Evolutionary conservation across 92 coral and sea anemone species (phyloP), one percentile per base, ranked within the genome.

Genomic region (Epizoanthus illoricatus): DNA sequence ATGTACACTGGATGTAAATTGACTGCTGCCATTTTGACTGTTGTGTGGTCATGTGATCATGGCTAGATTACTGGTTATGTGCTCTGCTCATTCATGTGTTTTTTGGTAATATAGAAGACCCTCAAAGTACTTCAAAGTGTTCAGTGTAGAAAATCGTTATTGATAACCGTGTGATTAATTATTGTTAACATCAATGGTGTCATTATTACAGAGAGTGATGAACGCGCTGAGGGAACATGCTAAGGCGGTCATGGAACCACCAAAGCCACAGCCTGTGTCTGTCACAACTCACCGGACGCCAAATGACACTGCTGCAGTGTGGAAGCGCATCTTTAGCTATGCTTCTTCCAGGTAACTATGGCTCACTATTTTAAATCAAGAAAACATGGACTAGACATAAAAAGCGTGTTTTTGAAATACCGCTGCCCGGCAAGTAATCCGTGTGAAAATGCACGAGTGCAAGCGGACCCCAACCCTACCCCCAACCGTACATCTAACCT

Each of bases 211-310:
- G 99, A 92, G 97, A 21, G 88, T 96, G 41, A 83, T 94, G 49
- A 62, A 71, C 21, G 95, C 99, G 5, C 64, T 96, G 16, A 85
- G 91, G 21, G 97, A 96, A 68, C 99, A 96, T 63, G 98, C 94
- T 10, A 91, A 94, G 84, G 96, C 99, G 9, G 90, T 96, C 42
- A 79, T 96, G 36, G 98, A 96, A 43, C 98, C 98, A 33, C 92
- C 98, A 5, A 86, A 72, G 63, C 94, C 97, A 0, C 90, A 76
- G 18, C 84, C 99, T 16, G 98, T 89, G 21, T 94, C 99, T 1
- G 99, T 96, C 11, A 91, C 98, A 17, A 96, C 99, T n/a, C 94
- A 91, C 87, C 92, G 94, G 41, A 93, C 98, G 16, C 90, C 87
- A 65, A 90, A 91, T 79, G 98, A 96, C 87, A 94, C 99, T 5